Percentiles rank a stretch among this genome's conserved stretches.
Evolutionary conservation across 2,888 invertebrate species (phyloP).

Genomic region (Camponotus fellah): DNA sequence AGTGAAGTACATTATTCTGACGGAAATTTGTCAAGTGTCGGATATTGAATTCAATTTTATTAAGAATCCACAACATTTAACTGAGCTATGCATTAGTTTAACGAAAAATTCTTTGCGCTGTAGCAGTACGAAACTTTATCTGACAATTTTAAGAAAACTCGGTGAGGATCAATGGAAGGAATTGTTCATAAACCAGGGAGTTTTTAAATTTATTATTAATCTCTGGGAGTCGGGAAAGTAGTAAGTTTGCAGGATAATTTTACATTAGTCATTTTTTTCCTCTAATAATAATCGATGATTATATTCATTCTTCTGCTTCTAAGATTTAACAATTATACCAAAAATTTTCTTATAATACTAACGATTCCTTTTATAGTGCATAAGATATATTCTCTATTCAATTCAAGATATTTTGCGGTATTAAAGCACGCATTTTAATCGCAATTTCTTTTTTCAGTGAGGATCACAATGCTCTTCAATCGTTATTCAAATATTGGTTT

Average conservation of each 20-base stretch:
- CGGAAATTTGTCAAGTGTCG: constrained; percentile 86
- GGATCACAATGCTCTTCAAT: constrained; percentile 74
- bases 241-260: constrained; percentile 70
- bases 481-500: constrained; percentile 80
- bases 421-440: neutral
- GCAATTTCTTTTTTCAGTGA: constrained; percentile 70
- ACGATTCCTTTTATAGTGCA: neutral
- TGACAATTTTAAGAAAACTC: constrained; percentile 86
- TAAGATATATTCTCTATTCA: neutral
- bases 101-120: constrained; percentile 88
- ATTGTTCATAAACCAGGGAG: constrained; percentile 82
- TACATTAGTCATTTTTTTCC: neutral
- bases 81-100: constrained; percentile 83
- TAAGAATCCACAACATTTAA: constrained; percentile 52
- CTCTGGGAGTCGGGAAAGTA: constrained; percentile 74
- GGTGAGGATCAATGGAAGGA: constrained; percentile 86
- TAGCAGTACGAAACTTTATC: constrained; percentile 89
- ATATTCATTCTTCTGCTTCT: neutral
- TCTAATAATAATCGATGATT: neutral
- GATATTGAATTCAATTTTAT: constrained; percentile 69
- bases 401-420: neutral
- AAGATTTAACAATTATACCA: neutral
- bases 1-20: constrained; percentile 88
- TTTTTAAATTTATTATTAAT: constrained; percentile 81
- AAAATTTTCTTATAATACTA: neutral